Evolutionary conservation across 2,113 vertebrate genomes (phyloP).

Genomic region (Lagopus leucura): DNA sequence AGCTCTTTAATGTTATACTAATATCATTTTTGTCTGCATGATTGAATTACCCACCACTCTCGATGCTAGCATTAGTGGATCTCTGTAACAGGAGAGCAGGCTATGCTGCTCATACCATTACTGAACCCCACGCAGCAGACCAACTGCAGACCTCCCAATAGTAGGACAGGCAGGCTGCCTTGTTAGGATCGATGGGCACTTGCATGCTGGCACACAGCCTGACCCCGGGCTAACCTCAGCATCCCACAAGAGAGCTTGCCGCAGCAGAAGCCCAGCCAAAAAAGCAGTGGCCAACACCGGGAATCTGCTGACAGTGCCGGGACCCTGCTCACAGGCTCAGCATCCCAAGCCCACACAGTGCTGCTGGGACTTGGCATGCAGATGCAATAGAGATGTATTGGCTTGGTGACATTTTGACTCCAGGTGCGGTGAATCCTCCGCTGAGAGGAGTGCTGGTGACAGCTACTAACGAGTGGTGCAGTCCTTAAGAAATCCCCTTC

Average conservation of each 20-base stretch:
- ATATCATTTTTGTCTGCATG: conserved; percentile 56
- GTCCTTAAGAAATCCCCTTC: neutral
- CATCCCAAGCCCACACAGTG: fast-evolving
- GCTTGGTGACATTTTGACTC: neutral
- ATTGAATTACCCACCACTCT: conserved; percentile 10
- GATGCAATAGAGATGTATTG: neutral
- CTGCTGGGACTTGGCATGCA: neutral
- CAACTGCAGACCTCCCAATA: conserved; percentile 20
- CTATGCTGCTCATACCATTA: neutral
- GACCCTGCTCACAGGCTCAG: neutral
- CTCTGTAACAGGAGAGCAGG: conserved; percentile 7
- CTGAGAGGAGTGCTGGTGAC: conserved; percentile 8
- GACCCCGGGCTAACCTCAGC: neutral
- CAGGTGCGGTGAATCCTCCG: neutral
- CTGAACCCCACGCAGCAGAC: neutral
- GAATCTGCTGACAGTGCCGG: neutral
- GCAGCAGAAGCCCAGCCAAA: neutral
- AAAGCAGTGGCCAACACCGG: neutral
- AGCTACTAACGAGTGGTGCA: conserved; percentile 34
- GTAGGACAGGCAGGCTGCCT: neutral
- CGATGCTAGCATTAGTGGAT: neutral
- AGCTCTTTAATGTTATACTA: conserved; percentile 55
- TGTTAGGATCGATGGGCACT: conserved; percentile 18
- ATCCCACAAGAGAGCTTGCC: neutral
- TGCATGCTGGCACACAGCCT: conserved; percentile 23